phyloP scores from a whole-genome alignment of 92 coral and sea anemone genomes.

The Zoanthus sansibaricus region DNA sequence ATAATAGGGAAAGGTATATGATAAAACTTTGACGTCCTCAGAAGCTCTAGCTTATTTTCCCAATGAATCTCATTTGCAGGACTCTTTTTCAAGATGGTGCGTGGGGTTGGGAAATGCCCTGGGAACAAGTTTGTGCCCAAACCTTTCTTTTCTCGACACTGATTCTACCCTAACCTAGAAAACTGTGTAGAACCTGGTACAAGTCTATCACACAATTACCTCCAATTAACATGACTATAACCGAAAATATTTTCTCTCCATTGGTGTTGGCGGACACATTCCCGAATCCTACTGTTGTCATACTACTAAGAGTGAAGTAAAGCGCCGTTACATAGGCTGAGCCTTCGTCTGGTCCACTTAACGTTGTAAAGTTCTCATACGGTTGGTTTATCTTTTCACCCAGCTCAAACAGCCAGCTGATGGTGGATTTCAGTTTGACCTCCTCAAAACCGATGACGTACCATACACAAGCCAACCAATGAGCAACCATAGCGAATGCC shows the following conservation, averaged over 20 bases:
- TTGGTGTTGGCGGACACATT: slow-evolving; percentile 91
- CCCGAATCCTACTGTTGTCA: slow-evolving; percentile 95
- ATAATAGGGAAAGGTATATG: too few relatives aligned
- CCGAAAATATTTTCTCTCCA: slow-evolving; percentile 85
- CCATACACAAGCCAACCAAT: slow-evolving; percentile 92
- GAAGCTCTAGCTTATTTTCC: too few relatives aligned
- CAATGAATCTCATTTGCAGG: too few relatives aligned
- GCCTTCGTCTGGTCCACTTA: slow-evolving; percentile 84
- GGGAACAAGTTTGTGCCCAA: too few relatives aligned
- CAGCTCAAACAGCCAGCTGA: slow-evolving; percentile 86
- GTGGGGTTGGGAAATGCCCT: too few relatives aligned
- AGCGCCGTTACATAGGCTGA: slow-evolving; percentile 89
- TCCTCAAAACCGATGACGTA: slow-evolving; percentile 88
- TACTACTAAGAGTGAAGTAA: slow-evolving; percentile 88
- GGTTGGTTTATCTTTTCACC: slow-evolving; percentile 83
- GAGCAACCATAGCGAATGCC: slow-evolving; percentile 91
- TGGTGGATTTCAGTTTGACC: slow-evolving; percentile 62
- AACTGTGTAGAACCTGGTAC: not conserved
- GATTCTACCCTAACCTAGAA: too few relatives aligned
- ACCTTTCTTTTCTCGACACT: too few relatives aligned
- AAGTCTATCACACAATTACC: slow-evolving; percentile 37
- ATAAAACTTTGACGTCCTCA: too few relatives aligned
- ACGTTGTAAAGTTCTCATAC: slow-evolving; percentile 63
- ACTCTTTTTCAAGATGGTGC: too few relatives aligned
- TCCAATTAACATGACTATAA: slow-evolving; percentile 83